Evolutionary conservation across 2,113 vertebrate species (phyloP), one percentile per base, ranked within the genome.

Genomic region (Corythornis vintsioides): DNA sequence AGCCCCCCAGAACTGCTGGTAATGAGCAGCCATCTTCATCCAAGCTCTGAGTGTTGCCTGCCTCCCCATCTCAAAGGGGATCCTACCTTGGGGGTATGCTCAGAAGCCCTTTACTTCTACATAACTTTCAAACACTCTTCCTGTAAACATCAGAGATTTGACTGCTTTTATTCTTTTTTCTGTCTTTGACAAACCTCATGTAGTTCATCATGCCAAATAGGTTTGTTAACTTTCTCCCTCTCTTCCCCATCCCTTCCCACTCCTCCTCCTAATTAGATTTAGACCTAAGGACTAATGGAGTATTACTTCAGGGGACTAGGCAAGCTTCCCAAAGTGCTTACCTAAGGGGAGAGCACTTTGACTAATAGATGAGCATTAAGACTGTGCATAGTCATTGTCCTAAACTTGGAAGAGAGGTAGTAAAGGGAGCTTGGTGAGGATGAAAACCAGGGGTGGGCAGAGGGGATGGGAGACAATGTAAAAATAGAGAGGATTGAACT

Each of bases 201-300:
- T 70, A 88, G 85, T 91, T 91, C 17, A 77, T 94, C 89, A 86
- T 72, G 60, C 72, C 75, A 80, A 94, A 96, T 77, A 1, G 0
- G 75, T 87, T 73, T 87, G 87, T 76, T 94, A 91, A 88, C 71
- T 94, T 93, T 67, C 59, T 82, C 88, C 38, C 29, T 17, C 47
- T 70, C 63, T 91, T 94, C 38, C 52, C 53, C 80, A 74, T 89
- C 31, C 38, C 42, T 48, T 92, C 59, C 67, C 33, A 65, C 78
- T 79, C 71, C 88, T 93, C 71, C 65, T 75, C 52, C 72, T 92
- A 93, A 96, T 91, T 93, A 88, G 74, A 59, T 83, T 71, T 86
- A 77, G 71, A 92, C 64, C 48, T 81, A 89, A 93, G 79, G 48
- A 56, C 91, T 96, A 95, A 95, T 94, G 87, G 87, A 77, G 56